Conservation (phyloP, 2,797 vertebrate species). For the Phyllotis vaccarum region DNA sequence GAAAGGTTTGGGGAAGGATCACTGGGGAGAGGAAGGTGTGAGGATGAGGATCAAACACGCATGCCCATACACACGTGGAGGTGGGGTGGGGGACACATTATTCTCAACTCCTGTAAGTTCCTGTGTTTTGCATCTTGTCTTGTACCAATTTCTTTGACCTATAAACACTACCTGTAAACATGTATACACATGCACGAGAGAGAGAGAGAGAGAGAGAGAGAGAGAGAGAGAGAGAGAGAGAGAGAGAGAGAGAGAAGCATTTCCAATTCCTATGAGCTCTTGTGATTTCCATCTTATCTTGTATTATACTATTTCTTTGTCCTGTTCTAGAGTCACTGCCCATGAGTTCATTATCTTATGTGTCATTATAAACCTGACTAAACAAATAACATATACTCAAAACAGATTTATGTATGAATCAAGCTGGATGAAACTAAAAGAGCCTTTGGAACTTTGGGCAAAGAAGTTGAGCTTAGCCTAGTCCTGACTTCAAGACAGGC, state of each 20-base stretch:
- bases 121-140: background rate
- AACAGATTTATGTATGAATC: constrained; percentile 21
- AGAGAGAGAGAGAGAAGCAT: too few species aligned
- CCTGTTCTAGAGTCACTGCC: background rate
- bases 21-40: background rate
- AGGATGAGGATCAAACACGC: background rate
- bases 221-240: too few species aligned
- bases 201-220: too few species aligned
- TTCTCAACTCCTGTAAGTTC: background rate
- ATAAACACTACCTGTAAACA: background rate
- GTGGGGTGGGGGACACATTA: background rate
- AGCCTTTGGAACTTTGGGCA: background rate
- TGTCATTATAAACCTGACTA: background rate
- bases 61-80: too few species aligned
- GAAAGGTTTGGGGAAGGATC: background rate
- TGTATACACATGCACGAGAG: too few species aligned
- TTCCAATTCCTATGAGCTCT: background rate
- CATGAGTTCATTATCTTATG: background rate
- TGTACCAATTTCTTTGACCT: constrained; percentile 14
- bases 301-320: background rate
- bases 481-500: background rate
- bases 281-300: constrained; percentile 3
- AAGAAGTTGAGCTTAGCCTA: background rate
- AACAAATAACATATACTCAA: background rate
- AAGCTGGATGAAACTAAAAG: background rate